phyloP scores from a whole-genome alignment of 2,113 vertebrate species.

The Turdus rufiventris region DNA sequence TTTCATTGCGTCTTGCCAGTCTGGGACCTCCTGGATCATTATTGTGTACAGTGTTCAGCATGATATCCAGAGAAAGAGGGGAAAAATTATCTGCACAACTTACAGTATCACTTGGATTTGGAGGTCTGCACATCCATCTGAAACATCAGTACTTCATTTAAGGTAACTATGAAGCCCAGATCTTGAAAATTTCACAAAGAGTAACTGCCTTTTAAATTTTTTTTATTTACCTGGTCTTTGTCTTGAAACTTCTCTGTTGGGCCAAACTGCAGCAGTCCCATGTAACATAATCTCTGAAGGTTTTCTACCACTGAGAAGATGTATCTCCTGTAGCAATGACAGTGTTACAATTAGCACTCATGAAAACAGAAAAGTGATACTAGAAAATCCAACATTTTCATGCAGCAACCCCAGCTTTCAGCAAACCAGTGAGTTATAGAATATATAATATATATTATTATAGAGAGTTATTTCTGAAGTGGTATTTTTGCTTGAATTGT shows the following conservation, averaged over 20 bases:
- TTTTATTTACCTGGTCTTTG: slow-evolving; percentile 86
- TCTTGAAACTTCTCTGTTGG: slow-evolving; percentile 91
- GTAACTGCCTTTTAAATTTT: not conserved
- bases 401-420: not conserved
- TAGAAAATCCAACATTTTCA: not conserved
- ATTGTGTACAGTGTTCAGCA: not conserved
- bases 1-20: not conserved
- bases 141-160: not conserved
- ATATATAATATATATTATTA: not conserved
- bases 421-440: not conserved
- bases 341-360: not conserved
- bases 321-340: slow-evolving; percentile 79
- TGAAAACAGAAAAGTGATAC: not conserved
- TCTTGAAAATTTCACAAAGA: not conserved
- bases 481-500: not conserved
- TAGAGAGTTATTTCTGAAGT: not conserved
- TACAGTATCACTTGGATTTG: not conserved
- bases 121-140: not conserved
- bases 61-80: not conserved
- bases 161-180: not conserved
- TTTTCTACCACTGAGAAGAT: slow-evolving; percentile 88
- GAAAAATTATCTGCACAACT: not conserved
- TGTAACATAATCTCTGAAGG: slow-evolving; percentile 86
- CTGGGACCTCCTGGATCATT: not conserved
- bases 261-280: slow-evolving; percentile 93